Evolutionary conservation across 1,140 invertebrate species (phyloP).

Genomic region (Heterodera carotae): DNA sequence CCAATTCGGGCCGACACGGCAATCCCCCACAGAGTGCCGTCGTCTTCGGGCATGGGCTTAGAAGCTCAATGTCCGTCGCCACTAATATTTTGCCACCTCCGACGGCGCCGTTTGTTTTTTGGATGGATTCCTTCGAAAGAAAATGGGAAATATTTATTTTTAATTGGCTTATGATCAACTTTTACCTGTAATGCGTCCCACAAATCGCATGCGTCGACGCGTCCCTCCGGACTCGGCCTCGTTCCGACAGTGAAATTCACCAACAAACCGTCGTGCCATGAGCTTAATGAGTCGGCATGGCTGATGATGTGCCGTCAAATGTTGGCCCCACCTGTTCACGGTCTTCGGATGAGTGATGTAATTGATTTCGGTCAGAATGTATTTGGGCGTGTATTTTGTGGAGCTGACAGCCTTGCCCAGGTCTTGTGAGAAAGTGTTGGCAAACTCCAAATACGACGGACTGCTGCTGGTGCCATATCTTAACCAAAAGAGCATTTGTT

Average conservation of each 20-base stretch:
- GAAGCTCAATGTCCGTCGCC: conserved; percentile 55
- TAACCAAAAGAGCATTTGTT: not conserved
- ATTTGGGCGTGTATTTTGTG: conserved; percentile 62
- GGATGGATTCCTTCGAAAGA: not conserved
- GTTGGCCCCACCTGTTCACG: conserved; percentile 45
- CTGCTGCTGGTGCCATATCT: conserved; percentile 55
- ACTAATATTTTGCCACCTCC: conserved; percentile 59
- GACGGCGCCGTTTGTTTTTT: conserved; percentile 44
- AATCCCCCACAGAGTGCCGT: conserved; percentile 54
- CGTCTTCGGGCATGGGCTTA: conserved; percentile 57
- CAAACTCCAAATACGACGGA: conserved; percentile 58
- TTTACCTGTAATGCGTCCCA: conserved; percentile 56
- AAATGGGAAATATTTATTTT: conserved; percentile 1
- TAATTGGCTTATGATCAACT: conserved; percentile 19
- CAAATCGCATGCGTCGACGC: conserved; percentile 58
- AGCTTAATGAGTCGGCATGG: conserved; percentile 10
- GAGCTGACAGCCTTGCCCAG: conserved; percentile 59
- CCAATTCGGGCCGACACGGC: conserved; percentile 56
- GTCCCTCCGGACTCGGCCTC: conserved; percentile 36
- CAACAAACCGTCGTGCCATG: conserved; percentile 59
- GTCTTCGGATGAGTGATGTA: conserved; percentile 65
- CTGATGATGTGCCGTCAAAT: not conserved
- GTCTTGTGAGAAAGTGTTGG: conserved; percentile 58
- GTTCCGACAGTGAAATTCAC: conserved; percentile 62
- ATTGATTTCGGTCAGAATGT: conserved; percentile 59